A percentile compares a stretch with the other conserved stretches of the same genome.
These are phyloP conservation scores for Caenorhabditis sp. DNA, from an alignment of 2,888 invertebrate genomes.

Conservation along the genomic window DNA sequence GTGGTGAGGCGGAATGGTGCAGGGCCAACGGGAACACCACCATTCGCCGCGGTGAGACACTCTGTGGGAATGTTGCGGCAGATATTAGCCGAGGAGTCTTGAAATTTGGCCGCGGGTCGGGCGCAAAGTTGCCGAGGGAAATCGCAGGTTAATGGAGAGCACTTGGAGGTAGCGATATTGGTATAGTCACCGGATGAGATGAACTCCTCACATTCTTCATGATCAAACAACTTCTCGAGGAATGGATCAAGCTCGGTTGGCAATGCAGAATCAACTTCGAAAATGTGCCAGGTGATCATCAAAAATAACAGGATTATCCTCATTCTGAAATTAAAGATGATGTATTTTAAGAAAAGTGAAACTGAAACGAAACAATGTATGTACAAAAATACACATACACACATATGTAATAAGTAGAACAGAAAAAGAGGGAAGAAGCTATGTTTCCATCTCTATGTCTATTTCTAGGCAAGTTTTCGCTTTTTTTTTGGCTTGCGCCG, in stretches of 20 bases:
- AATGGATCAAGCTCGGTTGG: slow-evolving; percentile 67
- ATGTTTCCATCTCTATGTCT: not conserved
- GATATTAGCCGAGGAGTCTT: slow-evolving; percentile 61
- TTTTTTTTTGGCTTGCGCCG: not conserved
- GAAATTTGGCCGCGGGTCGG: slow-evolving; percentile 54
- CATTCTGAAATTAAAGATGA: too few species aligned
- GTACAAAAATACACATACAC: too few species aligned
- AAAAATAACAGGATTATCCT: not conserved
- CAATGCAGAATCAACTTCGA: slow-evolving; percentile 35
- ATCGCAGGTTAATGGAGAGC: slow-evolving; percentile 62
- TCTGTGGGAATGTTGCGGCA: slow-evolving; percentile 58
- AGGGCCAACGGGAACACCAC: slow-evolving; percentile 56
- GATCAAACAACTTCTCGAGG: slow-evolving; percentile 67
- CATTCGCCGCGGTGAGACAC: slow-evolving; percentile 69
- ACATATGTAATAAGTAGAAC: not conserved
- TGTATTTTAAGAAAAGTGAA: too few species aligned
- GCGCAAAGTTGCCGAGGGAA: slow-evolving; percentile 67
- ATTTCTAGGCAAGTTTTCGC: not conserved
- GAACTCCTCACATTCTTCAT: slow-evolving; percentile 68
- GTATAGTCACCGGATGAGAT: slow-evolving; percentile 58
- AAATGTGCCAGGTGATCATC: not conserved
- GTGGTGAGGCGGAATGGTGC: slow-evolving; percentile 10
- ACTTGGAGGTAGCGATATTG: slow-evolving; percentile 60
- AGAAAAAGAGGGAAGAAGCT: not conserved
- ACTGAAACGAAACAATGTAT: too few species aligned